Conservation (phyloP, 2,797 vertebrate species). For the Myripristis murdjan region DNA sequence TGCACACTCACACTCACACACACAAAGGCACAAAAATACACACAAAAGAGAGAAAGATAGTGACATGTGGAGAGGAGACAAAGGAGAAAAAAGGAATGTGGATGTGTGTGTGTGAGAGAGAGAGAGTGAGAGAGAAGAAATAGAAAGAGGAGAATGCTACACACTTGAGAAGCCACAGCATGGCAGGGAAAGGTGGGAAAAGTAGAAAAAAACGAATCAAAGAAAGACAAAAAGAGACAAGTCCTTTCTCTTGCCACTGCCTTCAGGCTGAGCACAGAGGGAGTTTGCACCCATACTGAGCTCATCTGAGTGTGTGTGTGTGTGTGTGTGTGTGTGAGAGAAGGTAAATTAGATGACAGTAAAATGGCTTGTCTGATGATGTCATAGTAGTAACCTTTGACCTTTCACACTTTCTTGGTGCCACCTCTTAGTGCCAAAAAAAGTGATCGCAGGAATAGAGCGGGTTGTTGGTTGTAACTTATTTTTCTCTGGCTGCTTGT, state of each 20-base stretch:
- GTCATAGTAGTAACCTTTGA: conserved; percentile 61
- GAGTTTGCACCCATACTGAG: not conserved
- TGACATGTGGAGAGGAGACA: not conserved
- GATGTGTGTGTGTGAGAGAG: not conserved
- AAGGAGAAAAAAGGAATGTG: not conserved
- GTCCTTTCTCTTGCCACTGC: conserved; percentile 1
- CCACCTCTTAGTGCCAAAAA: no score
- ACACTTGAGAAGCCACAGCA: not conserved
- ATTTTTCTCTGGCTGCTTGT: no score
- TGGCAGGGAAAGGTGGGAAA: conserved; percentile 12
- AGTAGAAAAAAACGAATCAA: not conserved
- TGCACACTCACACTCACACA: conserved; percentile 9
- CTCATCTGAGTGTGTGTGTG: not conserved
- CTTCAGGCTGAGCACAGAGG: conserved; percentile 12
- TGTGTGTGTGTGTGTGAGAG: not conserved
- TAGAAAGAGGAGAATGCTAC: not conserved
- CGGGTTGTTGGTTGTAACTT: not conserved
- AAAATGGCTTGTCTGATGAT: conserved; percentile 32
- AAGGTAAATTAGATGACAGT: not conserved
- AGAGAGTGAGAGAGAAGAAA: not conserved
- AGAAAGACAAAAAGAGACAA: not conserved
- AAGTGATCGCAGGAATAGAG: not conserved
- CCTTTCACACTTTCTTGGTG: not conserved
- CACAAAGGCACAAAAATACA: not conserved
- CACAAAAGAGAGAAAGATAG: not conserved